A percentile compares a stretch with the other conserved stretches of the same genome.
phyloP scores from a whole-genome alignment of 2,113 vertebrate genomes.

The Lycaon pictus region DNA sequence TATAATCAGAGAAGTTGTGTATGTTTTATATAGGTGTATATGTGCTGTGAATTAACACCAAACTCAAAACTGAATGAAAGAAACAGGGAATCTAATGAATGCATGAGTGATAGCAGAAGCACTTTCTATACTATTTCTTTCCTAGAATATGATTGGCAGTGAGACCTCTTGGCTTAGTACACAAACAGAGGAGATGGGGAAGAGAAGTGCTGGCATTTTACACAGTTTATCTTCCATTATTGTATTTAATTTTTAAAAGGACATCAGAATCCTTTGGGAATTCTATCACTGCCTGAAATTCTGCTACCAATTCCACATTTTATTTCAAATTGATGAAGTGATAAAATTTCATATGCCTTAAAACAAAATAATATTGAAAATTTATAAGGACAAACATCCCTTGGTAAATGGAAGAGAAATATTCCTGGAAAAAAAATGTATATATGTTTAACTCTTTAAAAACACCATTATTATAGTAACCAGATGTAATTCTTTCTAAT shows the following conservation, averaged over 20 bases:
- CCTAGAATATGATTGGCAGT: slow-evolving; percentile 44
- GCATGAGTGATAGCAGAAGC: background rate
- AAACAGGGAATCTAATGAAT: background rate
- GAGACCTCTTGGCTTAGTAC: slow-evolving; percentile 69
- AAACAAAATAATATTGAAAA: slow-evolving; percentile 67
- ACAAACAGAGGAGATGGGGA: slow-evolving; percentile 54
- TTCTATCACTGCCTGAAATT: slow-evolving; percentile 47
- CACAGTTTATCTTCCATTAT: slow-evolving; percentile 80
- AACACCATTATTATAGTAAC: background rate
- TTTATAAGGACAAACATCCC: background rate
- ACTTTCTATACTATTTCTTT: background rate
- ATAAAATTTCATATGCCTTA: slow-evolving; percentile 68
- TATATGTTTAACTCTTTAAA: slow-evolving; percentile 10
- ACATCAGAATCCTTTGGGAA: slow-evolving; percentile 66
- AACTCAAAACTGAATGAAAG: background rate
- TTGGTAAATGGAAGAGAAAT: slow-evolving; percentile 12
- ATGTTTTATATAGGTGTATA: background rate
- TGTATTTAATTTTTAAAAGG: slow-evolving; percentile 81
- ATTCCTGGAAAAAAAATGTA: background rate
- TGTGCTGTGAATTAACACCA: background rate
- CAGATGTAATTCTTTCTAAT: background rate
- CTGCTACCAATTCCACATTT: slow-evolving; percentile 65
- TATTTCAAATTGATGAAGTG: slow-evolving; percentile 68
- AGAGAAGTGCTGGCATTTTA: slow-evolving; percentile 67
- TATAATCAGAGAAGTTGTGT: background rate